phyloP scores from a whole-genome alignment of 2,888 invertebrate species.

The Xanthia icteritia region DNA sequence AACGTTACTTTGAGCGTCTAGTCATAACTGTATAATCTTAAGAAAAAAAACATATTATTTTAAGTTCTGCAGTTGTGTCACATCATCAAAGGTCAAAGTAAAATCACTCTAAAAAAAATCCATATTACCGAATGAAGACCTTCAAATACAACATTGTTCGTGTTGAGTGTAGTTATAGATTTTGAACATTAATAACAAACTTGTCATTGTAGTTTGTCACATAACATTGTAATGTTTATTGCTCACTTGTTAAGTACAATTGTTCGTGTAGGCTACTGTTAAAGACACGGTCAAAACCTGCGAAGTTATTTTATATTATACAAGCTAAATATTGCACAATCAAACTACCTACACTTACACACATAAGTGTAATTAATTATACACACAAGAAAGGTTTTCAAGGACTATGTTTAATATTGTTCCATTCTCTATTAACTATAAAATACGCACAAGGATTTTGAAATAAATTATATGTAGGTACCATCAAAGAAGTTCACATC shows the following conservation, averaged over 20 bases:
- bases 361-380: slow-evolving; percentile 6
- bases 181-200: slow-evolving; percentile 38
- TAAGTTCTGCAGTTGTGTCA: slow-evolving; percentile 4
- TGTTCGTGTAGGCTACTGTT: slow-evolving; percentile 19
- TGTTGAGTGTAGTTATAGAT: slow-evolving; percentile 30
- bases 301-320: slow-evolving; percentile 24
- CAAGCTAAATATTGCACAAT: background rate
- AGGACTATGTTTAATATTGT: slow-evolving; percentile 10
- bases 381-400: slow-evolving; percentile 8
- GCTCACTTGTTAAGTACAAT: slow-evolving; percentile 47
- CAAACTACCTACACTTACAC: background rate
- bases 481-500: no score
- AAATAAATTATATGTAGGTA: background rate
- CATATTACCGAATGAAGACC: slow-evolving; percentile 6
- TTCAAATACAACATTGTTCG: slow-evolving; percentile 17
- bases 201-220: slow-evolving; percentile 30
- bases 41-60: background rate
- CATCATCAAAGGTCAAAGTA: slow-evolving; percentile 8
- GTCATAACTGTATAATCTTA: background rate
- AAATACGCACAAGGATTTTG: slow-evolving; percentile 8
- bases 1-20: slow-evolving; percentile 7
- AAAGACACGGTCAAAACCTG: slow-evolving; percentile 15
- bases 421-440: slow-evolving; percentile 10
- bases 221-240: slow-evolving; percentile 39
- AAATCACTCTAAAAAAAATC: background rate